Percentiles rank a stretch among this genome's conserved stretches.
These are phyloP conservation scores for Aphidius colemani DNA, from an alignment of 2,888 invertebrate species.

Conservation along the genomic window DNA sequence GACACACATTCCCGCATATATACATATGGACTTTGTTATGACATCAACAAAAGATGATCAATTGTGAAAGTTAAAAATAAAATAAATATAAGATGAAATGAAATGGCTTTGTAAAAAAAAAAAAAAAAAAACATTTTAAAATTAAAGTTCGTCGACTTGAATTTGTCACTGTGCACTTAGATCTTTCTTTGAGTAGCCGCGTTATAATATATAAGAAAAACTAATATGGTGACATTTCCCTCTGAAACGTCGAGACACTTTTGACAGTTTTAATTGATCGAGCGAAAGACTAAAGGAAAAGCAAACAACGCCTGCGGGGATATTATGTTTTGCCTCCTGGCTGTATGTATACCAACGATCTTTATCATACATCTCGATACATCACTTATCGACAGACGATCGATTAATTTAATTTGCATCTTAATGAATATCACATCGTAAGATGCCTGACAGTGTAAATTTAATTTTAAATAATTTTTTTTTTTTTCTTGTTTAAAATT, in stretches of 20 bases:
- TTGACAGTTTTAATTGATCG: slow-evolving; percentile 42
- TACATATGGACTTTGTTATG: slow-evolving; percentile 17
- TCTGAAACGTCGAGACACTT: slow-evolving; percentile 38
- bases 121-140: slow-evolving; percentile 18
- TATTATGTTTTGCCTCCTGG: neutral
- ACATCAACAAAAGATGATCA: neutral
- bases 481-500: too few relatives aligned
- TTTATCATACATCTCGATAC: neutral
- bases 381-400: slow-evolving; percentile 17
- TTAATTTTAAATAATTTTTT: too few relatives aligned
- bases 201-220: slow-evolving; percentile 1
- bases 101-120: slow-evolving; percentile 2
- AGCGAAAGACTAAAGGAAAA: slow-evolving; percentile 33
- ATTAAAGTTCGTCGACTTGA: slow-evolving; percentile 27
- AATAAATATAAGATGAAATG: slow-evolving; percentile 1
- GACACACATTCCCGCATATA: neutral
- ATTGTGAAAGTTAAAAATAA: slow-evolving; percentile 1
- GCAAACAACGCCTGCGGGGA: slow-evolving; percentile 22
- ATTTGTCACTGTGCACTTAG: slow-evolving; percentile 19
- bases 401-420: slow-evolving; percentile 24
- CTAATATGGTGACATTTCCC: slow-evolving; percentile 27
- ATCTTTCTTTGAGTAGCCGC: slow-evolving; percentile 11
- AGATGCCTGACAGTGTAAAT: too few relatives aligned
- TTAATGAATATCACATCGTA: too few relatives aligned
- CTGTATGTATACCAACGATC: neutral